Base-by-base conservation (phyloP, 2,113 vertebrate genomes). In the Tupaia chinensis region DNA sequence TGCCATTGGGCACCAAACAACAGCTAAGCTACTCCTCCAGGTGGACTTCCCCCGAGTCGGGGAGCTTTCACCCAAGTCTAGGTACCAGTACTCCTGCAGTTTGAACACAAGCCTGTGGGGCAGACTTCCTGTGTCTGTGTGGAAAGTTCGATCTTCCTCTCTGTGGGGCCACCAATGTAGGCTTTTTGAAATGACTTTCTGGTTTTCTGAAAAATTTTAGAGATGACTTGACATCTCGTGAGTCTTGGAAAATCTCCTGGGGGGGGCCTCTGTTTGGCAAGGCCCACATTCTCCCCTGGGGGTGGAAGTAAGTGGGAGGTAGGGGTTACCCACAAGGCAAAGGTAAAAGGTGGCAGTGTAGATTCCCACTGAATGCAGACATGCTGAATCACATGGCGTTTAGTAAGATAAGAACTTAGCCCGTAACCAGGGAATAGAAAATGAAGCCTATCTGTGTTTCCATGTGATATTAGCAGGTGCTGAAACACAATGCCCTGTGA, bases 141-240 rank as follows among this genome's bases (percentile, higher is more conserved):
- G 97, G 97, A 98, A 98, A 97, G 78, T 97, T 91, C 97, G 90
- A 87, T 96, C 95, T 96, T 97, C 84, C 87, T 89, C 92, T 96
- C 89, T 88, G 77, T 91, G 90, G 56, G 90, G 94, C 94, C 92
- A 94, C 81, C 34, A 79, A 97, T 27, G 89, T 96, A 95, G 89
- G 70, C 81, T 95, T 97, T 96, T 92, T 96, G 97, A 97, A 97
- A 98, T 98, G 97, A 98, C 97, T 98, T 97, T 97, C 95, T 98
- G 97, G 96, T 93, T 97, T 97, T 97, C 97, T 95, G 94, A 97
- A 96, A 97, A 96, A 15, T 95, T 96, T 96, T 93, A 97, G 95
- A 97, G 78, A 96, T 97, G 97, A 98, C 92, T 97, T 92, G 93
- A 94, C 95, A 97, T 97, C 96, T 97, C 92, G 90, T 97, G 97